Conservation (phyloP, 2,888 invertebrate species). For the Plagodis pulveraria region DNA sequence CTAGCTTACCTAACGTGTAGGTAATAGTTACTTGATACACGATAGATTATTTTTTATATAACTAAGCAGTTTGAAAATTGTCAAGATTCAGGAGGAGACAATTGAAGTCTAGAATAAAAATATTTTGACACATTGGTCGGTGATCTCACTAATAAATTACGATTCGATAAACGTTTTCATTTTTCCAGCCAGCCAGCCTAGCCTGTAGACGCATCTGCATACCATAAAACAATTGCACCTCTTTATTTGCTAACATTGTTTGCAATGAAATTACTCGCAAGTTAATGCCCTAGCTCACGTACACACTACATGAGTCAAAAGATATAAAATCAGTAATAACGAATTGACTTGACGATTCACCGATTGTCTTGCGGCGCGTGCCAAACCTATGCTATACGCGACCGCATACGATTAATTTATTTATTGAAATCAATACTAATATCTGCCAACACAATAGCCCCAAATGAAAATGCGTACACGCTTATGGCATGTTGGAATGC, state of each 20-base stretch:
- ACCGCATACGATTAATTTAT: slow-evolving; percentile 82
- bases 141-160: slow-evolving; percentile 33
- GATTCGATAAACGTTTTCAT: slow-evolving; percentile 33
- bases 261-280: slow-evolving; percentile 69
- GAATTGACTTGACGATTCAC: slow-evolving; percentile 74
- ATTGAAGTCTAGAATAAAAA: background rate
- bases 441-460: slow-evolving; percentile 82
- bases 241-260: slow-evolving; percentile 61
- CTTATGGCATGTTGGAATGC: slow-evolving; percentile 82
- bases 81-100: no score
- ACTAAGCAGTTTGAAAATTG: background rate
- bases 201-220: slow-evolving; percentile 32
- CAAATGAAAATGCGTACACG: slow-evolving; percentile 82
- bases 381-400: slow-evolving; percentile 80
- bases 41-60: background rate
- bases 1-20: no score
- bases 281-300: slow-evolving; percentile 78
- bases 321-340: slow-evolving; percentile 63
- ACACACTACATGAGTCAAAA: slow-evolving; percentile 74
- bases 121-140: slow-evolving; percentile 5
- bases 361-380: slow-evolving; percentile 76
- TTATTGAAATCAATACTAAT: slow-evolving; percentile 85
- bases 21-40: no score
- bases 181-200: slow-evolving; percentile 18
- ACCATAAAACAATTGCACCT: slow-evolving; percentile 30